phyloP scores from a whole-genome alignment of 2,888 invertebrate genomes.

The Tipula lateralis region DNA sequence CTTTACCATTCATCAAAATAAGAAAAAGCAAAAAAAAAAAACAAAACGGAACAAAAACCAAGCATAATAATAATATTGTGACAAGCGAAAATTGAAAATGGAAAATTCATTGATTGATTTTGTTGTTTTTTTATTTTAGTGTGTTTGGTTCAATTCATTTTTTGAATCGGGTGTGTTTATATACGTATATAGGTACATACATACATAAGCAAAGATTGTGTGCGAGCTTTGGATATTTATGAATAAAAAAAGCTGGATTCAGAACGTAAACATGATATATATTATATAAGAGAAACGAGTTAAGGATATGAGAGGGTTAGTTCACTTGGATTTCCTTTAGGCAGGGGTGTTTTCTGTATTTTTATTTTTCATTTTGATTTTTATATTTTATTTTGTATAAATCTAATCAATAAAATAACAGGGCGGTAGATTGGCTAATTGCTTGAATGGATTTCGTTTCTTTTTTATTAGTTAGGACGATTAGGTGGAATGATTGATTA shows the following conservation, averaged over 20 bases:
- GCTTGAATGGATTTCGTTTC: neutral
- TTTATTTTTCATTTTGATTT: neutral
- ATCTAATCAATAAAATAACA: neutral
- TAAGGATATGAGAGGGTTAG: neutral
- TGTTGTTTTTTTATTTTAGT: neutral
- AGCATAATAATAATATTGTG: neutral
- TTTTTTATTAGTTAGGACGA: neutral
- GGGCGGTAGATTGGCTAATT: neutral
- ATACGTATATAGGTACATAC: neutral
- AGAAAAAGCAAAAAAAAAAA: neutral
- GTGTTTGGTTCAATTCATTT: neutral
- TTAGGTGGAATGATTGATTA: neutral
- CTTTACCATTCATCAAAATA: neutral
- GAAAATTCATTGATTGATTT: conserved; percentile 4
- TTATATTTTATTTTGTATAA: neutral
- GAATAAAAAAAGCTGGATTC: neutral
- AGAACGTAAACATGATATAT: neutral
- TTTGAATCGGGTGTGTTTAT: neutral
- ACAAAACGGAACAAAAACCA: neutral
- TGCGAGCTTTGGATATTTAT: neutral
- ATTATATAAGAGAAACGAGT: neutral
- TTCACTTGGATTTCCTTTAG: neutral
- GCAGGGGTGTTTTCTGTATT: neutral
- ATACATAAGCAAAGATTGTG: neutral
- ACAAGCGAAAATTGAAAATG: neutral